Evolutionary conservation across 2,888 invertebrate genomes (phyloP).

Genomic region (Oscheius sp.): DNA sequence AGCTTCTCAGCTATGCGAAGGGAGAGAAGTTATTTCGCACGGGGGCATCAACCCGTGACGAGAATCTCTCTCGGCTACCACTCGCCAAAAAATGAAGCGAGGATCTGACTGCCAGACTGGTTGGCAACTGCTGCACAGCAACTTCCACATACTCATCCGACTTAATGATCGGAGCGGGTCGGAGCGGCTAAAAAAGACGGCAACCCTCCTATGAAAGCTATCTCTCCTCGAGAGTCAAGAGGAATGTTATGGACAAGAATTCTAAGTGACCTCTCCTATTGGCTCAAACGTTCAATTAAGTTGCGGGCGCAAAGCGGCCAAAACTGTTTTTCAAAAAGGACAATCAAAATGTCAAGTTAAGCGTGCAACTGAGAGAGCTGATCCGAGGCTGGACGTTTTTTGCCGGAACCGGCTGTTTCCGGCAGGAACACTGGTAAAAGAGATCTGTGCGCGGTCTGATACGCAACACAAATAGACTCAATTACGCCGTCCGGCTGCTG

Average conservation of each 20-base stretch:
- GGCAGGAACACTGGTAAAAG: conserved; percentile 29
- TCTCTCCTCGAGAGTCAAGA: not conserved
- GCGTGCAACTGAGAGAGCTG: too few species aligned
- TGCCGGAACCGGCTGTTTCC: not conserved
- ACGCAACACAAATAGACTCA: conserved; percentile 31
- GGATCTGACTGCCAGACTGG: conserved; percentile 14
- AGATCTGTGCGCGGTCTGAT: conserved; percentile 28
- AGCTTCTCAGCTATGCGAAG: conserved; percentile 1
- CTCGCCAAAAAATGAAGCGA: conserved; percentile 12
- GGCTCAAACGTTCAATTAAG: too few species aligned
- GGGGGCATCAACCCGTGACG: not conserved
- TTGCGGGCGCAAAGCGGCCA: too few species aligned
- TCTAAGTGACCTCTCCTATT: too few species aligned
- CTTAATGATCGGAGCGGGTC: conserved; percentile 23
- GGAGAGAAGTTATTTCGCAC: conserved; percentile 6
- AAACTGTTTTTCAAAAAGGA: too few species aligned
- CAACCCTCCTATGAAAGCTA: too few species aligned
- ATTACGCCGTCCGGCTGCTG: conserved; percentile 29
- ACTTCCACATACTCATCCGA: conserved; percentile 29
- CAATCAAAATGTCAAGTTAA: too few species aligned
- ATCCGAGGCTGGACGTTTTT: too few species aligned
- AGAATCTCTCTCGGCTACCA: not conserved
- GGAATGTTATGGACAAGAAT: not conserved
- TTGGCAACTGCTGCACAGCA: conserved; percentile 17
- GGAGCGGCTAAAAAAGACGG: not conserved